These are phyloP conservation scores for Chaetodon trifasciatus DNA, from an alignment of 2,797 vertebrate genomes.

Conservation along the genomic window DNA sequence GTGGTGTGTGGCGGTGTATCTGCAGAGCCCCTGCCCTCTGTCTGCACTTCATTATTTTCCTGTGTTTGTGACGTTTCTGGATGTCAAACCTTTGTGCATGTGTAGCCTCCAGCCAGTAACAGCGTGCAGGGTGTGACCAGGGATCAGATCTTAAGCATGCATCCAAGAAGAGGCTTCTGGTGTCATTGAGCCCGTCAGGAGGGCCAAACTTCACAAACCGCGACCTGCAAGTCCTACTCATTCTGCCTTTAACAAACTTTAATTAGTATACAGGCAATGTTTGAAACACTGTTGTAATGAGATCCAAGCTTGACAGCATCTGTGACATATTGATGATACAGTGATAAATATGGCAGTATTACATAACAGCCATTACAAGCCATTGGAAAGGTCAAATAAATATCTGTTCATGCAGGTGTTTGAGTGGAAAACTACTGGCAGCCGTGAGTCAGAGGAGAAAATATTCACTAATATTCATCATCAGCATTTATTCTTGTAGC, in stretches of 20 bases:
- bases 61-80: no score
- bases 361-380: conserved; percentile 55
- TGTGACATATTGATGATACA: conserved; percentile 51
- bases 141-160: no score
- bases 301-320: conserved; percentile 40
- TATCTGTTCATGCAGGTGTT: conserved; percentile 53
- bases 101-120: no score
- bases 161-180: no score
- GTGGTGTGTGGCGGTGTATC: no score
- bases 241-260: conserved; percentile 21
- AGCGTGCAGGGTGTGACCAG: no score
- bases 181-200: no score
- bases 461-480: conserved; percentile 26
- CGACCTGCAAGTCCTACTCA: no score
- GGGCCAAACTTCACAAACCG: no score
- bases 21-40: no score
- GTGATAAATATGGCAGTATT: conserved; percentile 52
- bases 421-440: conserved; percentile 40
- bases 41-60: no score
- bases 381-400: conserved; percentile 54
- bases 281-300: conserved; percentile 50
- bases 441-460: conserved; percentile 24
- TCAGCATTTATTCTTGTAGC: conserved; percentile 13
- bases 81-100: no score
- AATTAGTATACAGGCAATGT: conserved; percentile 26